Percentiles rank a stretch among this genome's conserved stretches.
Evolutionary conservation across 2,888 invertebrate genomes (phyloP).

Genomic region (Ichneumoninae sp.): DNA sequence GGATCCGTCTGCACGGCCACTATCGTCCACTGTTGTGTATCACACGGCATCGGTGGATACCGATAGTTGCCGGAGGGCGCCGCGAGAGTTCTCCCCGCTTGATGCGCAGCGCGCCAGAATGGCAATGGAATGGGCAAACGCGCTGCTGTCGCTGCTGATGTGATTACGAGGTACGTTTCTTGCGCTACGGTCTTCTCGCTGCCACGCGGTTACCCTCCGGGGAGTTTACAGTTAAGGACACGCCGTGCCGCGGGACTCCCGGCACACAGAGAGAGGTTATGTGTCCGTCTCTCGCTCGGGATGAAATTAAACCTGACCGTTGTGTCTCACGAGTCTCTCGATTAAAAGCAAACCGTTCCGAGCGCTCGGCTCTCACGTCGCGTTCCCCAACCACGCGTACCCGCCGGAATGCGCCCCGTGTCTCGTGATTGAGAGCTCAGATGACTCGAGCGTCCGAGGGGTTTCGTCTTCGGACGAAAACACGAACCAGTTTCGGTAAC

Average conservation of each 20-base stretch:
- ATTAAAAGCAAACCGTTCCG: slow-evolving; percentile 66
- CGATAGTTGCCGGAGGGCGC: slow-evolving; percentile 61
- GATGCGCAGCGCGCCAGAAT: slow-evolving; percentile 47
- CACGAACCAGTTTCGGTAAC: slow-evolving; percentile 40
- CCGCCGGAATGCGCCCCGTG: slow-evolving; percentile 35
- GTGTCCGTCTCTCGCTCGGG: slow-evolving; percentile 46
- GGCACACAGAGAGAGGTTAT: slow-evolving; percentile 36
- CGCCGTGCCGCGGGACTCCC: slow-evolving; percentile 61
- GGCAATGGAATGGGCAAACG: slow-evolving; percentile 69
- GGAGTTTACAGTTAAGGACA: slow-evolving; percentile 78
- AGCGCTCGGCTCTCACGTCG: slow-evolving; percentile 30
- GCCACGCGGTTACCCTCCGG: slow-evolving; percentile 58
- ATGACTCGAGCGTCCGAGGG: slow-evolving; percentile 33
- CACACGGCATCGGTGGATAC: slow-evolving; percentile 18
- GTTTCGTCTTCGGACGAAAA: slow-evolving; percentile 1
- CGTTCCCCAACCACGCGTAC: not conserved
- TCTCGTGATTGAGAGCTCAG: slow-evolving; percentile 62
- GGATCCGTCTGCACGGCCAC: slow-evolving; percentile 60
- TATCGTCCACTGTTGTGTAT: slow-evolving; percentile 14
- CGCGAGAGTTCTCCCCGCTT: slow-evolving; percentile 45
- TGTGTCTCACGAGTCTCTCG: slow-evolving; percentile 68
- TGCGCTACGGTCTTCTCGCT: slow-evolving; percentile 66
- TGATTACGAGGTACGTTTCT: slow-evolving; percentile 71
- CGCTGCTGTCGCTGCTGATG: slow-evolving; percentile 61
- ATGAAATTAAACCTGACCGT: slow-evolving; percentile 75